Percentiles rank a stretch among this genome's conserved stretches.
Evolutionary conservation across 37 sponge, comb jelly and placozoan species (phyloP).

Genomic region (Halisarca cf. caerulea): DNA sequence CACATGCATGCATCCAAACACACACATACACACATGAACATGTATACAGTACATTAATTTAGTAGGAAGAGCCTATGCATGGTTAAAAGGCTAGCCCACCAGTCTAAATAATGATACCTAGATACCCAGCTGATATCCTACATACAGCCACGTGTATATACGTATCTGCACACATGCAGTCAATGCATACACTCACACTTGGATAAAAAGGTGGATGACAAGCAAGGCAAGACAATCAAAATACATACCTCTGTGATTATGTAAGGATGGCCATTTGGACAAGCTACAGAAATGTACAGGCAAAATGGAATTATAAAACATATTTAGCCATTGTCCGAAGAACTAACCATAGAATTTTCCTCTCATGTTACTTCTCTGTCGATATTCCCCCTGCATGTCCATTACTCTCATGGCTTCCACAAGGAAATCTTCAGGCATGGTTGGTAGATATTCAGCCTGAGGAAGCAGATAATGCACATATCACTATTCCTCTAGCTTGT

Average conservation of each 20-base stretch:
- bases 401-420: slow-evolving; percentile 14
- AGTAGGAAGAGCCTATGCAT: too few species aligned
- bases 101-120: too few species aligned
- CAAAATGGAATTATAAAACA: neutral
- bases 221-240: too few species aligned
- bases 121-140: too few species aligned
- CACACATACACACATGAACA: neutral
- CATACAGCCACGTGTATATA: too few species aligned
- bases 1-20: too few species aligned
- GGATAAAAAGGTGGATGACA: too few species aligned
- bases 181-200: too few species aligned
- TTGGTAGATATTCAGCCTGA: slow-evolving; percentile 1
- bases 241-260: neutral
- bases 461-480: too few species aligned
- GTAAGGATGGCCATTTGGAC: slow-evolving; percentile 28
- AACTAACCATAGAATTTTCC: slow-evolving; percentile 16
- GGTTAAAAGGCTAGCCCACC: too few species aligned
- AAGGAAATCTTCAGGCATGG: slow-evolving; percentile 25
- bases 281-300: neutral
- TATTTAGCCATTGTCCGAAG: neutral
- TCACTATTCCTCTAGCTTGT: too few species aligned
- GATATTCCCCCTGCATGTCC: slow-evolving; percentile 14
- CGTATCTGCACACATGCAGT: too few species aligned
- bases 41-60: neutral
- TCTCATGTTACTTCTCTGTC: neutral